Evolutionary conservation across 1,140 invertebrate genomes (phyloP), one percentile per base, ranked within the genome.

Genomic region (Heliconius himera): DNA sequence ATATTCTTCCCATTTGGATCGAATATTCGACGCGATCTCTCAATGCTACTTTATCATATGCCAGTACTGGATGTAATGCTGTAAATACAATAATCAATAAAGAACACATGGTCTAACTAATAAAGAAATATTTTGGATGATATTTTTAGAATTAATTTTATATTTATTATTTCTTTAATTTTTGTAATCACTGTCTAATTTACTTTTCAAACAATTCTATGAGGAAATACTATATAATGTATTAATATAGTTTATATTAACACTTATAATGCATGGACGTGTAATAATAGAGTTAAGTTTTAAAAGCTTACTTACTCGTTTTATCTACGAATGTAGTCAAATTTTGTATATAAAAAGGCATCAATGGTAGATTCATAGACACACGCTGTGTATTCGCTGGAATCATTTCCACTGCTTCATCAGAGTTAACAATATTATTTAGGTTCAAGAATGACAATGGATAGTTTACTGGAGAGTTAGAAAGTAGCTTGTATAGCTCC

Each of bases 331-430:
- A 85, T n/a, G 90, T 83, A 1, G 90, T 92, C 70, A 93, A 36
- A 51, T 90, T 89, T 60, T 93, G 88, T 29, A 93, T 66, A 77
- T 92, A 94, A 78, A 87, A 92, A 20, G 90, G 81, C 82, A 94
- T 83, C 33, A 94, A 75, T 1, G 93, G 89, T 8, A 91, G 46
- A 83, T 93, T 91, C 1, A 71, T 81, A 2, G 93, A 93, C 18
- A 91, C 71, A 71, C 87, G 88, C n/a, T 87, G 85, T 29, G 81
- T 90, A 33, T 88, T 87, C 8, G 79, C 33, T 1, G 91, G 91
- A 56, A 91, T 82, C 0, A 74, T 66, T 46, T 87, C 85, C 1
- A 77, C 22, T 8, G 74, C 46, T 8, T 93, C 88, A 11, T 88
- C 86, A n/a, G 72, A 72, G 1, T 78, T 78, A 18, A 56, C 38